phyloP scores from a whole-genome alignment of 1,140 invertebrate genomes.

The Delia radicum region DNA sequence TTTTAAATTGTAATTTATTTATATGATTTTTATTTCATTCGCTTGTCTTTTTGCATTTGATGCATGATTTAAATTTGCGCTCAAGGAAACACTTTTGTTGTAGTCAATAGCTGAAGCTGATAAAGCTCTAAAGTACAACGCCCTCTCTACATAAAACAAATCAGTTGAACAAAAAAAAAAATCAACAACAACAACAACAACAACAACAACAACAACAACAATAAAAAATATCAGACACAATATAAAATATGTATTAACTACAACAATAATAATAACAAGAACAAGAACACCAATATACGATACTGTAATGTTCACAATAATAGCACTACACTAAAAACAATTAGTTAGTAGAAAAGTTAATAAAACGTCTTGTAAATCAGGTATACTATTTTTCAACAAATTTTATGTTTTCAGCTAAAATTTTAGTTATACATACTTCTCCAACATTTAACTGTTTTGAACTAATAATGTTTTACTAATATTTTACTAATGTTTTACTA shows the following conservation, averaged over 20 bases:
- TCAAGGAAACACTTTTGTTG: slow-evolving; percentile 2
- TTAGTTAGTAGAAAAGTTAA: no score
- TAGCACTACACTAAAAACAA: background rate
- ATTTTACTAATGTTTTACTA: no score
- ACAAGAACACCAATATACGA: background rate
- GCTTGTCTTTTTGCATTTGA: background rate
- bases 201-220: background rate
- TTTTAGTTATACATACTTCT: no score
- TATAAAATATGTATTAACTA: background rate
- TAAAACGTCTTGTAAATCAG: no score
- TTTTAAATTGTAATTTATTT: background rate
- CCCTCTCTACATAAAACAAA: background rate
- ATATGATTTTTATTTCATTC: background rate
- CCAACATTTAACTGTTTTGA: no score
- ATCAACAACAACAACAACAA: background rate
- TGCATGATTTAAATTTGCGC: slow-evolving; percentile 19
- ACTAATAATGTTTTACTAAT: no score
- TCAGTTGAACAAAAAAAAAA: background rate
- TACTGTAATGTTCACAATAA: background rate
- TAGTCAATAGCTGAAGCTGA: background rate
- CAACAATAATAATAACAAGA: background rate
- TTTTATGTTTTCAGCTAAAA: no score
- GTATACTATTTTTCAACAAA: no score
- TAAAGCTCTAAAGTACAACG: slow-evolving; percentile 15
- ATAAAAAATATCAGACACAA: background rate